These are phyloP conservation scores for Chionoecetes opilio DNA, from an alignment of 1,140 invertebrate genomes.

Conservation along the genomic window DNA sequence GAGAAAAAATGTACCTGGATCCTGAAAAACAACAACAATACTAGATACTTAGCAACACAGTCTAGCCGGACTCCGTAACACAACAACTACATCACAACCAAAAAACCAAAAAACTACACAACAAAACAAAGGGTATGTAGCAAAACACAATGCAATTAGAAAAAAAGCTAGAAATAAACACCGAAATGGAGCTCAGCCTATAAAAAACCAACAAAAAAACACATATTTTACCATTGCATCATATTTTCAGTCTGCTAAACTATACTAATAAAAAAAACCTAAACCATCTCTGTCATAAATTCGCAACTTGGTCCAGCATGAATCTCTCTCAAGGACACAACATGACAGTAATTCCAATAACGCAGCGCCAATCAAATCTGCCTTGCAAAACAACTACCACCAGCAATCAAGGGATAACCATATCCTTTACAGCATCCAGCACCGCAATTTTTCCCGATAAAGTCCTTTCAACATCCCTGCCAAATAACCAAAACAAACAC, in stretches of 20 bases:
- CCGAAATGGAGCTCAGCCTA: background rate
- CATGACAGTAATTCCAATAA: conserved; percentile 29
- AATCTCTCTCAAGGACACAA: background rate
- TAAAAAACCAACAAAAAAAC: background rate
- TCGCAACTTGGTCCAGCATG: background rate
- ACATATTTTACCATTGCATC: too few relatives aligned
- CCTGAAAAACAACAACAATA: too few relatives aligned
- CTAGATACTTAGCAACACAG: background rate
- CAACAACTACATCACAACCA: too few relatives aligned
- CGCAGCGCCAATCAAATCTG: background rate
- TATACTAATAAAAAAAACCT: too few relatives aligned
- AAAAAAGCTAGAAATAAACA: background rate
- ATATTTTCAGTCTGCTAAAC: too few relatives aligned
- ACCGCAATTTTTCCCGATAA: background rate
- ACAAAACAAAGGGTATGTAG: background rate
- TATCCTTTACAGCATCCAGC: background rate
- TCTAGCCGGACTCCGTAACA: background rate
- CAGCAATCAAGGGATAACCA: background rate
- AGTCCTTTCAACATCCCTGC: background rate
- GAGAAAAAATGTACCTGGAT: too few relatives aligned
- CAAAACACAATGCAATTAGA: background rate
- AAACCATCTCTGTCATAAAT: too few relatives aligned
- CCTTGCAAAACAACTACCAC: background rate
- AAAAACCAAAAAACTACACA: background rate
- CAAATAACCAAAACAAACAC: background rate